phyloP scores from a whole-genome alignment of 2,113 vertebrate species.

The Chaetodon auriga region DNA sequence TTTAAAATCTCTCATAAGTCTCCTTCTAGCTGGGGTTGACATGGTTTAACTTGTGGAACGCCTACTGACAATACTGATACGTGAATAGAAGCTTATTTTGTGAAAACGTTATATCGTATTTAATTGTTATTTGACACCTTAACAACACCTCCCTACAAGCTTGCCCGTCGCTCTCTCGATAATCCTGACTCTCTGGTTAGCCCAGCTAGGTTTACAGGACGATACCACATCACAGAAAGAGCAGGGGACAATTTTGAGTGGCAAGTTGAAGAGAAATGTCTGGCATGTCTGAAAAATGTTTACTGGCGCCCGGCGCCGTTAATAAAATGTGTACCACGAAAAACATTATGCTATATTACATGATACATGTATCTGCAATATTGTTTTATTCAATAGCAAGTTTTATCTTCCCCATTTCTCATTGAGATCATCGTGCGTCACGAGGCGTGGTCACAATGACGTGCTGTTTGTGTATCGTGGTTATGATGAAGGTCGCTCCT shows the following conservation, averaged over 20 bases:
- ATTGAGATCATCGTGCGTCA: not conserved
- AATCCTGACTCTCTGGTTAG: conserved; percentile 44
- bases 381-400: not conserved
- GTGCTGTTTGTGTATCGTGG: conserved; percentile 59
- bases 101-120: not conserved
- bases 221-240: conserved; percentile 51
- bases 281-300: fast-evolving
- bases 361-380: fast-evolving
- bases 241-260: fast-evolving
- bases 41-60: conserved; percentile 73
- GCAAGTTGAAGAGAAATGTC: fast-evolving
- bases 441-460: conserved; percentile 56
- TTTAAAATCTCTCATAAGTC: conserved; percentile 98
- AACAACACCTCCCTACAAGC: not conserved
- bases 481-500: conserved; percentile 54
- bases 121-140: conserved; percentile 33
- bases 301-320: fast-evolving
- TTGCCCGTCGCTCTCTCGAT: conserved; percentile 14
- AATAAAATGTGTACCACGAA: fast-evolving
- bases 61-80: not conserved
- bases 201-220: conserved; percentile 54
- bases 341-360: not conserved
- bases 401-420: not conserved
- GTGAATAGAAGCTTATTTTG: not conserved
- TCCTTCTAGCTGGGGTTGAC: conserved; percentile 95